Conservation (phyloP, 2,113 vertebrate species). For the Ginglymostoma cirratum region DNA sequence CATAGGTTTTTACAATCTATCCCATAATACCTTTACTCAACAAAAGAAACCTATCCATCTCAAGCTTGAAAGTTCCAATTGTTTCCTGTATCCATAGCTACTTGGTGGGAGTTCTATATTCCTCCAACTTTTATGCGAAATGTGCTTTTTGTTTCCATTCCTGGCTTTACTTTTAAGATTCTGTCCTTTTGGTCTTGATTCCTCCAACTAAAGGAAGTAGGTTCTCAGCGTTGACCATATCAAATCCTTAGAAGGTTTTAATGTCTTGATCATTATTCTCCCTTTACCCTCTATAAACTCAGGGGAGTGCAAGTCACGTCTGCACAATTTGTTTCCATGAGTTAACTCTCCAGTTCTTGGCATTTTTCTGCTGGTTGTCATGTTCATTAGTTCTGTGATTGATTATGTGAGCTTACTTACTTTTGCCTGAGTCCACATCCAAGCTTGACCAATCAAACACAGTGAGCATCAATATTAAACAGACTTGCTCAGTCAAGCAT, state of each 20-base stretch:
- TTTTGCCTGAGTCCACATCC: background rate
- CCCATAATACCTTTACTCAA: background rate
- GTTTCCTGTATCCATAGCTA: too few species aligned
- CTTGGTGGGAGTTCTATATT: background rate
- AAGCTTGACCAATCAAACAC: background rate
- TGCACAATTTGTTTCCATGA: too few species aligned
- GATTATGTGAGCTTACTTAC: background rate
- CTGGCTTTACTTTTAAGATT: background rate
- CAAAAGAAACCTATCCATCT: background rate
- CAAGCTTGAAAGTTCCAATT: background rate
- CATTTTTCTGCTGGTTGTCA: background rate
- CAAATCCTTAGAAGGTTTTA: too few species aligned
- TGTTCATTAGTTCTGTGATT: background rate
- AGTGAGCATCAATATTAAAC: background rate
- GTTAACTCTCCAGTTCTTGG: background rate
- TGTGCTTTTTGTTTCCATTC: background rate
- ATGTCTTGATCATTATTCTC: background rate
- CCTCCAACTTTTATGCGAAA: background rate
- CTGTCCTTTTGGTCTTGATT: background rate
- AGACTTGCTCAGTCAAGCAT: background rate
- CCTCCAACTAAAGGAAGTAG: background rate
- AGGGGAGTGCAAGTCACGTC: background rate
- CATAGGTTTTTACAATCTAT: background rate
- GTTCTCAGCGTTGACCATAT: background rate
- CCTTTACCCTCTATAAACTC: background rate